Evolutionary conservation across 2,113 vertebrate species (phyloP), one percentile per base, ranked within the genome.

Genomic region (Edolisoma coerulescens): DNA sequence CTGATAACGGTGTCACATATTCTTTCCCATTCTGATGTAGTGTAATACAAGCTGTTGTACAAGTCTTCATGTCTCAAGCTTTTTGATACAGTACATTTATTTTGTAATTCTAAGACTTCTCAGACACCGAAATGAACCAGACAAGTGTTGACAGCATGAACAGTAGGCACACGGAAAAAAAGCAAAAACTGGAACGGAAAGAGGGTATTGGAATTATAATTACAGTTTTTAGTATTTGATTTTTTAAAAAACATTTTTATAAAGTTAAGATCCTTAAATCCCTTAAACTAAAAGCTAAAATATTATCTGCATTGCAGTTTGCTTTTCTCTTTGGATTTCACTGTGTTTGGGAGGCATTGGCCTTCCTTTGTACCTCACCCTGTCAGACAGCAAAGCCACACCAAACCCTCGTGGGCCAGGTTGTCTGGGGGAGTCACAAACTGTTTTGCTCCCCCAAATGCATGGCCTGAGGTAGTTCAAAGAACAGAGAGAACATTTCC

Each of bases 401-500:
- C 6, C 57, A 76, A 76, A 52, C 11, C n/a, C 26, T 53, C 3
- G 0, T 35, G 64, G 61, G 21, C 35, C 57, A 44, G 30, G 26
- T 7, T 94, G 10, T 35, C 81, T 49, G 47, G 39, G 39, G 54
- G 41, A 83, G 24, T 45, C 30, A 41, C 28, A 69, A 39, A 52
- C 10, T 49, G 16, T 23, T 91, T 37, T 73, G 27, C 21, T 16
- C 39, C 90, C 60, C 33, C n/a, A 39, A 41, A 83, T 8, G 45
- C 14, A n/a, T 42, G 61, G 87, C 70, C 63, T 84, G 53, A 57
- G 44, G 42, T 26, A 42, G 74, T 39, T 78, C 80, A 71, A 44
- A 56, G 54, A 83, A 41, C 91, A 92, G 56, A 52, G 75, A 94
- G 84, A 95, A 87, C 37, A 52, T 92, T 94, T 87, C 35, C 45